Conservation (phyloP, 2,113 vertebrate genomes). For the Silurus meridionalis region DNA sequence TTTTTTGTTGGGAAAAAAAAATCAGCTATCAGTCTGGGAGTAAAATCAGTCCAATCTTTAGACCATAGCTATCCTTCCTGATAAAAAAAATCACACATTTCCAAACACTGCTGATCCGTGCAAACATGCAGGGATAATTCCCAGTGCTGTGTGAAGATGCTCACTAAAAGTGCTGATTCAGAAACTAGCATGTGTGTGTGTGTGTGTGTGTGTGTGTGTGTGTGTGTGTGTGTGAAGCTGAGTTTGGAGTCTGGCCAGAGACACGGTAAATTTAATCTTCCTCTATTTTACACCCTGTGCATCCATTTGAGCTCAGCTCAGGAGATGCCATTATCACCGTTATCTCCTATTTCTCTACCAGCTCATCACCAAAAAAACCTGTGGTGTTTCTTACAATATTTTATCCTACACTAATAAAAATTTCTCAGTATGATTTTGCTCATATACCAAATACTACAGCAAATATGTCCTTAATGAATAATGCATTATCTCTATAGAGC, state of each 20-base stretch:
- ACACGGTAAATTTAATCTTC: not conserved
- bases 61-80: not conserved
- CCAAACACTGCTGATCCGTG: conserved; percentile 27
- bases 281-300: not conserved
- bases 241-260: conserved; percentile 21
- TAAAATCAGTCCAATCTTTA: not conserved
- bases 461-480: too few relatives aligned
- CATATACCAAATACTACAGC: too few relatives aligned
- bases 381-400: not conserved
- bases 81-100: conserved; percentile 11
- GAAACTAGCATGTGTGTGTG: conserved; percentile 32
- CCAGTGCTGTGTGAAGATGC: conserved; percentile 31
- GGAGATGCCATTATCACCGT: not conserved
- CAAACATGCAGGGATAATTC: conserved; percentile 21
- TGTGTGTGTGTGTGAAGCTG: conserved; percentile 20
- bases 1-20: not conserved
- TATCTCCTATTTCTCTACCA: not conserved
- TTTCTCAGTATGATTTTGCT: not conserved
- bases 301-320: conserved; percentile 3
- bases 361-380: not conserved
- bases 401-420: not conserved
- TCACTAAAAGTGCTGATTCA: conserved; percentile 64
- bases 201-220: conserved; percentile 17
- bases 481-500: too few relatives aligned
- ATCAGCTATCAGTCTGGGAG: not conserved